Percentiles rank a stretch among this genome's conserved stretches.
Evolutionary conservation across 2,888 invertebrate genomes (phyloP).

Genomic region (Ormyrus thymus): DNA sequence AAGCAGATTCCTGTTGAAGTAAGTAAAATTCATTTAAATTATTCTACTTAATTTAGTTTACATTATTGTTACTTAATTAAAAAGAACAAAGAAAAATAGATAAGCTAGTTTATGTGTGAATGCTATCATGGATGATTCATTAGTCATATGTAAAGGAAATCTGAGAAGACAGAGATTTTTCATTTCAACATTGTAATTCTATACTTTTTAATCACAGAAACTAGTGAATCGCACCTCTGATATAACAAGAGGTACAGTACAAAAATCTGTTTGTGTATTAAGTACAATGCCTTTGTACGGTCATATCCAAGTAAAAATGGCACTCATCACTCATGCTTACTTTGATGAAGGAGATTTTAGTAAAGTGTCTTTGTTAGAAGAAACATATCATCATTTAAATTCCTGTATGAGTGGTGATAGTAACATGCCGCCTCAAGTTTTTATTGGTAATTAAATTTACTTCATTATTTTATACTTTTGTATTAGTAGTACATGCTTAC

Average conservation of each 20-base stretch:
- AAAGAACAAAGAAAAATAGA: constrained; percentile 14
- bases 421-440: constrained; percentile 80
- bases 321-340: constrained; percentile 96
- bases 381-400: constrained; percentile 94
- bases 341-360: constrained; percentile 96
- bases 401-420: constrained; percentile 82
- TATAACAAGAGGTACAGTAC: constrained; percentile 97
- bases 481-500: not conserved
- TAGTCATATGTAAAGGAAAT: not conserved
- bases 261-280: constrained; percentile 97
- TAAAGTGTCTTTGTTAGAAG: constrained; percentile 89
- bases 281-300: constrained; percentile 95
- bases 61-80: not conserved
- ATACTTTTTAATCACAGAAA: constrained; percentile 79
- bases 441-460: constrained; percentile 77
- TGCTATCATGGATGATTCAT: constrained; percentile 43
- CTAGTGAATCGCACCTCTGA: constrained; percentile 94
- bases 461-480: not conserved
- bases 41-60: not conserved
- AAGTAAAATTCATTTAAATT: constrained; percentile 61
- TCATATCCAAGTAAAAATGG: constrained; percentile 94
- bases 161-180: not conserved
- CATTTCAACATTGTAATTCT: constrained; percentile 7
- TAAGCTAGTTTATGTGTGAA: not conserved
- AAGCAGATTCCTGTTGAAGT: constrained; percentile 97